Evolutionary conservation across 2,113 vertebrate species (phyloP).

Genomic region (Limanda limanda): DNA sequence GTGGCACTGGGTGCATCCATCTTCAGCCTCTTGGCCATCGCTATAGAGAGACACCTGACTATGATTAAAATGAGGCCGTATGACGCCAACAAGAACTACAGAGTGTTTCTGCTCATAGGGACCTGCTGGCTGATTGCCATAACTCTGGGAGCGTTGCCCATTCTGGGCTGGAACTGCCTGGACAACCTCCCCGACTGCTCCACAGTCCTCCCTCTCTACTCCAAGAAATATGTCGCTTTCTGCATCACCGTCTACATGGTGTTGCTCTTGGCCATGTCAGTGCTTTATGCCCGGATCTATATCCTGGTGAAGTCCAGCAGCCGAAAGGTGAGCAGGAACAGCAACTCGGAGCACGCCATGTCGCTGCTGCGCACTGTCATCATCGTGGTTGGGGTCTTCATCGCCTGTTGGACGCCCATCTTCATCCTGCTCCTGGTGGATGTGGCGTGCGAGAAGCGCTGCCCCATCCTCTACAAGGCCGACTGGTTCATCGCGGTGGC

Average conservation of each 20-base stretch:
- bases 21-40: slow-evolving; percentile 95
- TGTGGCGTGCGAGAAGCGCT: slow-evolving; percentile 87
- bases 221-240: slow-evolving; percentile 94
- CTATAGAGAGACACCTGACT: slow-evolving; percentile 95
- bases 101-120: slow-evolving; percentile 95
- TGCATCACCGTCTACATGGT: slow-evolving; percentile 91
- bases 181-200: slow-evolving; percentile 90
- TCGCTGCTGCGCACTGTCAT: slow-evolving; percentile 93
- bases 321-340: slow-evolving; percentile 90
- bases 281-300: slow-evolving; percentile 94
- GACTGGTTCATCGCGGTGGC: slow-evolving; percentile 93
- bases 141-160: slow-evolving; percentile 90
- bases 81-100: slow-evolving; percentile 91
- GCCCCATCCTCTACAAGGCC: slow-evolving; percentile 85
- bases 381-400: slow-evolving; percentile 95
- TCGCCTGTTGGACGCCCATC: slow-evolving; percentile 93
- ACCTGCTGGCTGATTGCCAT: slow-evolving; percentile 92
- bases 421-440: slow-evolving; percentile 93
- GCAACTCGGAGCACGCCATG: slow-evolving; percentile 91
- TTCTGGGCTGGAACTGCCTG: slow-evolving; percentile 96
- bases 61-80: slow-evolving; percentile 99
- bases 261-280: slow-evolving; percentile 89
- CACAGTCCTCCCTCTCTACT: slow-evolving; percentile 92
- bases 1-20: slow-evolving; percentile 93
- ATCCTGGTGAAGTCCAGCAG: slow-evolving; percentile 93